These are phyloP conservation scores for Lochmaea crataegi DNA, from an alignment of 2,888 invertebrate genomes.

Conservation along the genomic window DNA sequence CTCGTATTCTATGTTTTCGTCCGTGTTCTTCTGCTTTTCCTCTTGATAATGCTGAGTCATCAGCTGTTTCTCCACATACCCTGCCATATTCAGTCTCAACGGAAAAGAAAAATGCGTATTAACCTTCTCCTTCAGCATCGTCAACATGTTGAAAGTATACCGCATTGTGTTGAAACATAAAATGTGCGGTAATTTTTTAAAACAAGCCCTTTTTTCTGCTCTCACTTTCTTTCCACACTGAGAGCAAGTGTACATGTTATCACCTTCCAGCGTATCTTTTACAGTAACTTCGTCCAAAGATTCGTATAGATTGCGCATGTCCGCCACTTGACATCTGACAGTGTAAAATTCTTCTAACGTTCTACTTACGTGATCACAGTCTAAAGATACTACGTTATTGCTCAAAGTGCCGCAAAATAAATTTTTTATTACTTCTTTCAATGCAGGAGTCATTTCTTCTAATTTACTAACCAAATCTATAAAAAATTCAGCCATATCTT, in stretches of 20 bases:
- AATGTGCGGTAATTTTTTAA: constrained; percentile 92
- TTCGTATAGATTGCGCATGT: constrained; percentile 95
- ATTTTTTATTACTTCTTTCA: constrained; percentile 89
- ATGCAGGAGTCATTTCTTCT: constrained; percentile 93
- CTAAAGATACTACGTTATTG: constrained; percentile 95
- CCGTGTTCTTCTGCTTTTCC: constrained; percentile 69
- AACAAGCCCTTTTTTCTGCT: constrained; percentile 87
- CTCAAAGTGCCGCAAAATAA: constrained; percentile 94
- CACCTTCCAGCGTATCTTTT: constrained; percentile 95
- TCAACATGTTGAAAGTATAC: constrained; percentile 97
- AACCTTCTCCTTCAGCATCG: constrained; percentile 97
- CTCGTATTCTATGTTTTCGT: constrained; percentile 72
- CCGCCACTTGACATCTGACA: constrained; percentile 94
- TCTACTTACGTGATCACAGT: constrained; percentile 94
- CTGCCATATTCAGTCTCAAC: constrained; percentile 91
- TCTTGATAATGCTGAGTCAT: constrained; percentile 90
- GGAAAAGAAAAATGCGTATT: constrained; percentile 98
- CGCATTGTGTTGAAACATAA: constrained; percentile 97
- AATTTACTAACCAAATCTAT: constrained; percentile 91
- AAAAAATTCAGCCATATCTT: constrained; percentile 98
- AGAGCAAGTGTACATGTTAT: constrained; percentile 98
- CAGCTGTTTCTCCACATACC: constrained; percentile 92
- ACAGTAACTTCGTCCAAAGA: constrained; percentile 97
- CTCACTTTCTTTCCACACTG: constrained; percentile 95
- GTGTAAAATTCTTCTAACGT: constrained; percentile 97